Evolutionary conservation across 2,888 invertebrate species (phyloP).

Genomic region (Cremastinae sp.): DNA sequence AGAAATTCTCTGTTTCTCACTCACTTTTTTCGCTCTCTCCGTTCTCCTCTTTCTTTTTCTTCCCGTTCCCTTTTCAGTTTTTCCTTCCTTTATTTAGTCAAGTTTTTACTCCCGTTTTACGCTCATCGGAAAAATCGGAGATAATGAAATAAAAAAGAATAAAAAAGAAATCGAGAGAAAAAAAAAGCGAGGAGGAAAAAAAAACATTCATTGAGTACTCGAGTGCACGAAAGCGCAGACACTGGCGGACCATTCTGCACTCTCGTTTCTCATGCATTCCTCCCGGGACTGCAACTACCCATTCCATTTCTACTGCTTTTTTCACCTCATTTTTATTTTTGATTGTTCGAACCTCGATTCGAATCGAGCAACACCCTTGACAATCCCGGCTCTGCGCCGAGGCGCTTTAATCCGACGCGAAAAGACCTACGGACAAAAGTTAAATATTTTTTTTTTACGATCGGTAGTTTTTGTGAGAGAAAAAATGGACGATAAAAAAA

Average conservation of each 20-base stretch:
- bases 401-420: constrained; percentile 15
- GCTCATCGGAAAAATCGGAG: constrained; percentile 4
- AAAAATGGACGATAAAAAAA: neutral
- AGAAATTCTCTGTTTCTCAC: constrained; percentile 6
- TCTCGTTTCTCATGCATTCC: constrained; percentile 21
- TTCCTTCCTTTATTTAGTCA: too few relatives aligned
- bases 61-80: too few relatives aligned
- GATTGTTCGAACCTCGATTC: too few relatives aligned
- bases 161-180: too few relatives aligned
- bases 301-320: neutral
- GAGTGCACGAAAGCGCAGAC: neutral
- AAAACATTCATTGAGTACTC: too few relatives aligned
- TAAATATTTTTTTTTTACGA: neutral
- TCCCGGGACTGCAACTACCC: neutral
- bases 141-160: too few relatives aligned
- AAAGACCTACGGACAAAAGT: constrained; percentile 2
- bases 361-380: constrained; percentile 4
- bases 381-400: constrained; percentile 15
- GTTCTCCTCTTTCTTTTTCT: too few relatives aligned
- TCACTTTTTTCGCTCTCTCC: too few relatives aligned
- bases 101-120: too few relatives aligned
- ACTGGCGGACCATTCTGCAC: constrained; percentile 12
- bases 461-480: neutral
- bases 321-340: neutral
- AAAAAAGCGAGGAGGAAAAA: too few relatives aligned